Evolutionary conservation across 2,888 invertebrate genomes (phyloP).

Genomic region (Drosophila nr. fundita): DNA sequence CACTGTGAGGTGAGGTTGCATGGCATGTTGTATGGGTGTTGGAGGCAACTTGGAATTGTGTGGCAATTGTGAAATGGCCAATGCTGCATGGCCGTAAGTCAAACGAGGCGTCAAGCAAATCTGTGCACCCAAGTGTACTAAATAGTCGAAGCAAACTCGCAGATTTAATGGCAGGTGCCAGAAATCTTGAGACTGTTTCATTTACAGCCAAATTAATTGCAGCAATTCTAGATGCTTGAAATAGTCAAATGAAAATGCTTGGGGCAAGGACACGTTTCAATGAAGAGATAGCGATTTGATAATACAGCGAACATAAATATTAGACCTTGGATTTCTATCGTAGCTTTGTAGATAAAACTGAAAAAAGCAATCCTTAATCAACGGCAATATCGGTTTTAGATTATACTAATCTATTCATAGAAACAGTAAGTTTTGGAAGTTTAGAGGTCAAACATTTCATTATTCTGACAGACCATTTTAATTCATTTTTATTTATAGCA

Average conservation of each 20-base stretch:
- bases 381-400: neutral
- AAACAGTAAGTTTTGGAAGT: neutral
- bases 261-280: conserved; percentile 23
- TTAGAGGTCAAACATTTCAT: neutral
- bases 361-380: neutral
- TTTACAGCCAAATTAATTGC: conserved; percentile 46
- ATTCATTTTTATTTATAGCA: neutral
- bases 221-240: conserved; percentile 1
- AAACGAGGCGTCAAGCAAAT: conserved; percentile 71
- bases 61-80: conserved; percentile 56
- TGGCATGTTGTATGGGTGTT: neutral
- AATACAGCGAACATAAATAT: neutral
- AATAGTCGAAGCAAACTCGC: conserved; percentile 44
- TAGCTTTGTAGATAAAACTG: neutral
- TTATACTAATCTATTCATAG: neutral
- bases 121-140: conserved; percentile 54
- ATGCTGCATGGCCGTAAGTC: conserved; percentile 64
- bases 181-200: conserved; percentile 52
- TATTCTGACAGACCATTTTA: neutral
- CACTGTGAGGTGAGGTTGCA: conserved; percentile 32
- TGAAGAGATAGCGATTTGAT: conserved; percentile 3
- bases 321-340: neutral
- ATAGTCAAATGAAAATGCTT: conserved; percentile 38
- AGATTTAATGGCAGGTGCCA: conserved; percentile 62
- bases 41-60: conserved; percentile 11